These are phyloP conservation scores for Saxidomus purpurata DNA, from an alignment of 1,140 invertebrate species.

Conservation along the genomic window DNA sequence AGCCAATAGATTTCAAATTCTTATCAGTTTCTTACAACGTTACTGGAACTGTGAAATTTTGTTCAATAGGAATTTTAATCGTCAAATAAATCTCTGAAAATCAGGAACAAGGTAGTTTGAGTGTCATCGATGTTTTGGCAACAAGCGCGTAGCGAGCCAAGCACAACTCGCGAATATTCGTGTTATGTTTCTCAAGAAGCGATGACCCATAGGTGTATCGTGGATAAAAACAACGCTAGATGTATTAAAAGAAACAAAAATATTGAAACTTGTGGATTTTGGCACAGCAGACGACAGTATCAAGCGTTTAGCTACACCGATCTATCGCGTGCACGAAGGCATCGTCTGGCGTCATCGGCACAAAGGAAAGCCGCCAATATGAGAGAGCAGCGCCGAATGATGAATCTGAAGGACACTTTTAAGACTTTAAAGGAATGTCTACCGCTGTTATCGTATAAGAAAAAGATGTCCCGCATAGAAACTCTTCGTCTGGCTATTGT, in stretches of 20 bases:
- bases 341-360: constrained; percentile 28
- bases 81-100: too few species aligned
- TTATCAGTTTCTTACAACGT: too few species aligned
- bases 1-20: too few species aligned
- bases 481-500: constrained; percentile 98
- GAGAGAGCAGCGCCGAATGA: constrained; percentile 97
- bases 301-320: not conserved
- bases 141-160: too few species aligned
- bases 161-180: too few species aligned
- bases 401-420: constrained; percentile 98
- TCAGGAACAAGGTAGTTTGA: too few species aligned
- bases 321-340: constrained; percentile 27
- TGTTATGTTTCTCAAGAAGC: not conserved
- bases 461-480: constrained; percentile 98
- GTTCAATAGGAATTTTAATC: too few species aligned
- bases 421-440: constrained; percentile 89
- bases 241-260: not conserved
- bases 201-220: not conserved
- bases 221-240: not conserved
- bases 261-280: not conserved
- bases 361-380: constrained; percentile 77
- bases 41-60: too few species aligned
- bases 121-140: too few species aligned
- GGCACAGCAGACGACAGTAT: not conserved
- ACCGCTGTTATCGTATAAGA: constrained; percentile 99